Evolutionary conservation across 2,888 invertebrate genomes (phyloP), one percentile per base, ranked within the genome.

Genomic region (Anthophora plumipes): DNA sequence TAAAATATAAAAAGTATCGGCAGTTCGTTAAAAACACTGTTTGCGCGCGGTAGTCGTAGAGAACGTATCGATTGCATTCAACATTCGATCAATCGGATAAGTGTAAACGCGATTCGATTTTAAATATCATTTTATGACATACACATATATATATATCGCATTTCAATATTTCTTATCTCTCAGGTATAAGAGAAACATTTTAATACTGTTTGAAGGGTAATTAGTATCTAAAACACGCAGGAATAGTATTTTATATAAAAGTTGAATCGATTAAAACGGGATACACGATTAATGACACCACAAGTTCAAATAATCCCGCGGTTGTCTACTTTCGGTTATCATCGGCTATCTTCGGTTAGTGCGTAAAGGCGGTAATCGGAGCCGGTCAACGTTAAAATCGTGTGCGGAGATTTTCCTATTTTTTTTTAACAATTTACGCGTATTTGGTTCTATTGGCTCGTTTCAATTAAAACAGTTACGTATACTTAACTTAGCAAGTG

Each of bases 1-100:
- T 14, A 61, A 55, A 31, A 14, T 39, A 1, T n/a, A 46, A 46
- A n/a, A 70, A 60, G 12, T n/a, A 22, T 46, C 25, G 41, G 31
- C 64, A 76, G 76, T 77, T 63, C 25, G 57, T 54, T 20, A 31
- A 31, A 69, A 48, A 70, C 41, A 48, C 20, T 39, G 31, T 20
- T 54, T 43, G 22, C 41, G 22, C 41, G 25, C 41, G 7, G 25
- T 14, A 31, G 25, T 55, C n/a, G n/a, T 37, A 20, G 46, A 48
- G 46, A 31, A 22, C 55, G 14, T 12, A 37, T n/a, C 12, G 46
- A n/a, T 37, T n/a, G 14, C 57, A 48, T 41, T 43, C 20, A 39
- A 52, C 43, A 69, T 54, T 69, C 52, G 46, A 52, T 63, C 22
- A 46, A 66, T 61, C 39, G 31, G 55, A 25, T 14, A 43, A 17